Evolutionary conservation across 30 jellyfish, hydroid and myxozoan genomes (phyloP), one percentile per base, ranked within the genome.

Genomic region (Aurelia sp.): DNA sequence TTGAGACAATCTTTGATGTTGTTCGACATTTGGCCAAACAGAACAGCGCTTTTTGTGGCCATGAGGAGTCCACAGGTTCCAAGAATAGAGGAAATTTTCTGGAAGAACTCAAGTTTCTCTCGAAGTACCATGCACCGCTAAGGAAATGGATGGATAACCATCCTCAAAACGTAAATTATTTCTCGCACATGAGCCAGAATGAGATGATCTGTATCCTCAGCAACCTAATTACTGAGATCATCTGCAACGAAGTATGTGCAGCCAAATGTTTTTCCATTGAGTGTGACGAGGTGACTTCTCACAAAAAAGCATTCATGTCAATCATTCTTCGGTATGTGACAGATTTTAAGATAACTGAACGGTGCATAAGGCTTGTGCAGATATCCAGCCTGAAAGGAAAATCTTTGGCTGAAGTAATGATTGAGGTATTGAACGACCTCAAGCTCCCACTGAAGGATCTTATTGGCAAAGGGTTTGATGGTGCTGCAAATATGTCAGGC

Each of bases 381-480:
- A 62, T 68, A 55, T 68, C 80, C 80, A 68, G 80, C 80, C 5
- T 57, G 88, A 77, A n/a, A n/a, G n/a, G n/a, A n/a, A n/a, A n/a
- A n/a, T n/a, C n/a, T n/a, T n/a, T n/a, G n/a, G n/a, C n/a, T 53
- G 88, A 57, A 8, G 71, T 60, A 27, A 60, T 77, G 8, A 77
- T 77, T 31, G 88, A 77, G 60, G 48, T 22, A 53, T 35, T 77
- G 68, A 17, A 77, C 65, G 88, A 60, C 78, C 30, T 57, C 55
- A 61, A 61, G 78, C 71, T 57, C 27, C 65, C 78, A 3, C 78
- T 77, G 55, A 35, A 57, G 31, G 48, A 77, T 55, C 80, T 53
- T 12, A 68, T 68, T 77, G 88, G 88, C 21, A 77, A 77, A 77
- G 88, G 88, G n/a, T 77, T 68, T 31, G 80, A 68, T 68, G 80